These are phyloP conservation scores for Panorpa germanica DNA, from an alignment of 2,888 invertebrate species.

Conservation along the genomic window DNA sequence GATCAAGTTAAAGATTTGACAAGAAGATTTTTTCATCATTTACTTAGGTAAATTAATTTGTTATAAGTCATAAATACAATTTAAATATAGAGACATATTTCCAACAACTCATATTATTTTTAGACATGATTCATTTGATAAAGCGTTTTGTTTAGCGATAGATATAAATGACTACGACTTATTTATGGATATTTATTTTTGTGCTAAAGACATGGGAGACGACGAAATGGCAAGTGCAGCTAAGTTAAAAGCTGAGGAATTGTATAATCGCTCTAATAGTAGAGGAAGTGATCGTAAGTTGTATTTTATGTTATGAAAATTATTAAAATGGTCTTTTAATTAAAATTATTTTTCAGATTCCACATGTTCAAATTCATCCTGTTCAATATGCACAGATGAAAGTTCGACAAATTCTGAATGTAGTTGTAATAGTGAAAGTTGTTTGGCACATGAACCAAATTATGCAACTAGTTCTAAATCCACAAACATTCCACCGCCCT, in stretches of 20 bases:
- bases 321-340: neutral
- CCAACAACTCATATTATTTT: constrained; percentile 7
- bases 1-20: constrained; percentile 67
- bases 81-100: constrained; percentile 6
- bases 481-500: constrained; percentile 18
- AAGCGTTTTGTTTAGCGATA: constrained; percentile 69
- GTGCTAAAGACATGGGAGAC: constrained; percentile 41
- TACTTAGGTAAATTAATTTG: constrained; percentile 39
- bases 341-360: constrained; percentile 47
- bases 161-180: constrained; percentile 74
- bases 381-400: constrained; percentile 38
- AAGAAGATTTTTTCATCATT: constrained; percentile 69
- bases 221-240: constrained; percentile 48
- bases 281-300: constrained; percentile 22
- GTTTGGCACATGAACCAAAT: constrained; percentile 19
- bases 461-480: constrained; percentile 1
- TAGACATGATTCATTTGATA: constrained; percentile 54
- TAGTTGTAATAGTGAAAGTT: constrained; percentile 23
- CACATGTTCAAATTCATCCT: constrained; percentile 51
- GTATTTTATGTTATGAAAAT: constrained; percentile 1
- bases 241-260: constrained; percentile 39
- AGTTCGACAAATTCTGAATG: constrained; percentile 21
- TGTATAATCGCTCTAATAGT: constrained; percentile 20
- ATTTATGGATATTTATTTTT: constrained; percentile 65
- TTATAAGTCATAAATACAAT: constrained; percentile 3